Evolutionary conservation across 2,113 vertebrate species (phyloP), one percentile per base, ranked within the genome.

Genomic region (Pseudolaguvia tuberculata): DNA sequence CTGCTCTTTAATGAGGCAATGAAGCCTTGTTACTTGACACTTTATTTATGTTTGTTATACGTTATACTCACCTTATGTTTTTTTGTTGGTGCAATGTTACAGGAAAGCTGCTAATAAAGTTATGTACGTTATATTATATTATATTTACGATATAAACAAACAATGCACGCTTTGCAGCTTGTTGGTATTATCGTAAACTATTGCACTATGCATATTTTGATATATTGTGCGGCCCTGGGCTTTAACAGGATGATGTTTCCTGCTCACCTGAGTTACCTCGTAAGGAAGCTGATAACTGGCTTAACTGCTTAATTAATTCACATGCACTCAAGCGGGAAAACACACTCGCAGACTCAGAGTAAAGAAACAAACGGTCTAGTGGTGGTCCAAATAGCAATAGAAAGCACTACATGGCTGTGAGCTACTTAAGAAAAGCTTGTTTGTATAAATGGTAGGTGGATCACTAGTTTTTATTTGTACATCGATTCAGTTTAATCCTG

Each of bases 281-380:
- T 51, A 61, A 61, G 18, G 18, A 59, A 2, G 39, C 23, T 29
- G 12, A 61, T 31, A 51, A 27, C 70, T 50, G n/a, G 31, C 29
- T n/a, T n/a, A n/a, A n/a, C n/a, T 56, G 69, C 69, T 56, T 70
- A 70, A 70, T 67, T 67, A 25, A 67, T 23, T 50, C 15, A 29
- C 15, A n/a, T 1, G 63, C 63, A 29, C 23, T 67, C 15, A 25
- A 29, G 63, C 27, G 45, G 23, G 23, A 67, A 65, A 23, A 47
- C 39, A 65, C 39, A 67, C 63, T 47, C 11, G 63, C 3, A 29
- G 45, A 67, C 45, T 50, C 10, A 0, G 45, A 20, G 63, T 13
- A 25, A 67, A 67, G 48, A 50, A 66, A 66, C 14, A 21, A 48
- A 42, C 39, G 15, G 15, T 67, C 45, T 67, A 50, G 47, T 27